Percentiles rank a stretch among this genome's conserved stretches.
Conservation (phyloP, 2,797 vertebrate genomes). For the Neoniphon sammara region DNA sequence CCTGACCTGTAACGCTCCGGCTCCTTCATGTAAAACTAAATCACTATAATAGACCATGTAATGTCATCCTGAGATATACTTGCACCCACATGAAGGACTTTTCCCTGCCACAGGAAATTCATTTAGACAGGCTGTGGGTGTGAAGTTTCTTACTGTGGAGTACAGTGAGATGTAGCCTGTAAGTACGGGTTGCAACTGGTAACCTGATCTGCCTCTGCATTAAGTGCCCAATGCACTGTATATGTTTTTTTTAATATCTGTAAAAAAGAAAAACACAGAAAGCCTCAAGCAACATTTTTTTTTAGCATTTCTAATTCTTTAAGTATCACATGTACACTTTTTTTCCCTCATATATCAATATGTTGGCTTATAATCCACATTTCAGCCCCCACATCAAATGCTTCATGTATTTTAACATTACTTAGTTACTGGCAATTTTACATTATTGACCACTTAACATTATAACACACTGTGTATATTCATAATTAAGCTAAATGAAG, state of each 20-base stretch:
- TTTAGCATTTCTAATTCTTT: too few species aligned
- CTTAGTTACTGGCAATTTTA: too few species aligned
- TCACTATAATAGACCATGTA: background rate
- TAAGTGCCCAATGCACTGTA: background rate
- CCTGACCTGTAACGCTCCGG: conserved; percentile 1
- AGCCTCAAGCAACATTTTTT: background rate
- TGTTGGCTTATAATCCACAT: background rate
- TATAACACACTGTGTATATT: too few species aligned
- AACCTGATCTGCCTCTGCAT: background rate
- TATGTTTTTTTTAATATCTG: background rate
- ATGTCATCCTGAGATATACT: conserved; percentile 10
- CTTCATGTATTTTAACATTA: too few species aligned
- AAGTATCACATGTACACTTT: too few species aligned
- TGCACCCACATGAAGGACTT: conserved; percentile 46
- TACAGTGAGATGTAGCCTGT: conserved; percentile 25
- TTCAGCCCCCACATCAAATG: too few species aligned
- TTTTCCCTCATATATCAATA: background rate
- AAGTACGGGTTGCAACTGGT: background rate
- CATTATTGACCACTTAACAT: too few species aligned
- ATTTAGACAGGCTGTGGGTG: conserved; percentile 42
- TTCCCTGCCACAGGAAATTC: conserved; percentile 55
- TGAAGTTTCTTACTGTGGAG: conserved; percentile 38
- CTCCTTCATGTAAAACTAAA: background rate
- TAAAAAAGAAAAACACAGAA: background rate
- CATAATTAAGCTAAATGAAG: too few species aligned